Evolutionary conservation across 1,140 invertebrate species (phyloP).

Genomic region (Propsilocerus akamusi): DNA sequence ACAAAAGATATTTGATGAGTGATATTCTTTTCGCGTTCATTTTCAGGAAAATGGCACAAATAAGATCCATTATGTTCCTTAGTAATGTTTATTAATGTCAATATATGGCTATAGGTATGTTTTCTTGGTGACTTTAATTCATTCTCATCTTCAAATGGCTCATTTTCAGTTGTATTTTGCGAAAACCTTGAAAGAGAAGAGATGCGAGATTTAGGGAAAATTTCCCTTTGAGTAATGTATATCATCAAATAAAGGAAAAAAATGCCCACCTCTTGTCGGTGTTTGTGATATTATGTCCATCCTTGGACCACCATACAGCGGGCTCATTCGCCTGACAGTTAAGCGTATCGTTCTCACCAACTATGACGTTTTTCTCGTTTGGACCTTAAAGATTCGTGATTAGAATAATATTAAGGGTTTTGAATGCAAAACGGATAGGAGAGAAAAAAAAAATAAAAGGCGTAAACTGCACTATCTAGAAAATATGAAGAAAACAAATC

Average conservation of each 20-base stretch:
- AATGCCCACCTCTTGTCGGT: slow-evolving; percentile 15
- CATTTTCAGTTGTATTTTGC: slow-evolving; percentile 25
- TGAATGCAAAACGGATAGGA: neutral
- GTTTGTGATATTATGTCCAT: slow-evolving; percentile 22
- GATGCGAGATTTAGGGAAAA: slow-evolving; percentile 13
- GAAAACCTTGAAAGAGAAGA: slow-evolving; percentile 22
- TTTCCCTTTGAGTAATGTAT: neutral
- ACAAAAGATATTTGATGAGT: slow-evolving; percentile 12
- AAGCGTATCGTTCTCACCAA: neutral
- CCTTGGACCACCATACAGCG: slow-evolving; percentile 22
- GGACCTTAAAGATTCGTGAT: neutral
- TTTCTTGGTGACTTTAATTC: slow-evolving; percentile 24
- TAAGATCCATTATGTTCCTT: slow-evolving; percentile 28
- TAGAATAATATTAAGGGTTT: neutral
- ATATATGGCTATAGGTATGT: slow-evolving; percentile 14
- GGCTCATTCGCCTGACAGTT: neutral
- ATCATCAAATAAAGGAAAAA: neutral
- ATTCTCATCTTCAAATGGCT: slow-evolving; percentile 24
- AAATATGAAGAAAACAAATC: neutral
- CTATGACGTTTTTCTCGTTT: neutral
- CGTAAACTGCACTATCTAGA: neutral
- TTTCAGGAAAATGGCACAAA: slow-evolving; percentile 23
- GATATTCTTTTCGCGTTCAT: slow-evolving; percentile 14
- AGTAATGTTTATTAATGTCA: slow-evolving; percentile 19
- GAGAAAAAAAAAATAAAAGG: no score